Base-by-base conservation (phyloP, 1,140 invertebrate species). In the Camponotus vicinus region DNA sequence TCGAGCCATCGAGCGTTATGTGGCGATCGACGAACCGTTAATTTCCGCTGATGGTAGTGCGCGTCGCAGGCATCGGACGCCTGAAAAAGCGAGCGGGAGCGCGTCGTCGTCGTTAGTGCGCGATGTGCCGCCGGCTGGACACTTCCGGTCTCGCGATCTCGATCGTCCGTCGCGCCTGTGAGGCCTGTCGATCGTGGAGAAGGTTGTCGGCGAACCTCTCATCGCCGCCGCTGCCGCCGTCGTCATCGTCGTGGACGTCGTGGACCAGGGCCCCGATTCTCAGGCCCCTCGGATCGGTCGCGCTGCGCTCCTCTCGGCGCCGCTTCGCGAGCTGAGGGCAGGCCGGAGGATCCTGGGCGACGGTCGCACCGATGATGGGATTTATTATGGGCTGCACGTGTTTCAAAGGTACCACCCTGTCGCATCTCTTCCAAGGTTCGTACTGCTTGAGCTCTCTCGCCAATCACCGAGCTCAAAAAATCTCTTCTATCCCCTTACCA, bases 351-450 rank as follows among this genome's bases (percentile, higher is more conserved):
- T 67, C 71, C 83, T 86, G 42, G 88, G 84, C 85, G 66, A 52
- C 71, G 57, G 32, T 78, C 63, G 45, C 75, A 66, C 80, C 90
- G 90, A 91, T 91, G 87, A 91, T 91, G 90, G 90, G 90, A 91
- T 98, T 97, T 96, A 98, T 98, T 96, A 98, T 98, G 97, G 97
- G 97, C 95, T 98, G 97, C 96, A 97, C 97, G 95, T 97, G 97
- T 96, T 97, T 98, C 95, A 97, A 97, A 97, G 97, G 97, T 98
- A 97, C 94, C 91, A 93, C 90, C 91, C 91, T 95, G 88, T 90
- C 92, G 91, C 94, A 94, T 92, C 93, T 95, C 78, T 94, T 93
- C 92, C 94, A 94, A 95, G 94, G 94, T 95, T 89, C 34, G 89
- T 90, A 86, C 34, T 59, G 45, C 49, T 18, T 59, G 59, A 73